Evolutionary conservation across 2,888 invertebrate genomes (phyloP).

Genomic region (Pachydiplax longipennis): DNA sequence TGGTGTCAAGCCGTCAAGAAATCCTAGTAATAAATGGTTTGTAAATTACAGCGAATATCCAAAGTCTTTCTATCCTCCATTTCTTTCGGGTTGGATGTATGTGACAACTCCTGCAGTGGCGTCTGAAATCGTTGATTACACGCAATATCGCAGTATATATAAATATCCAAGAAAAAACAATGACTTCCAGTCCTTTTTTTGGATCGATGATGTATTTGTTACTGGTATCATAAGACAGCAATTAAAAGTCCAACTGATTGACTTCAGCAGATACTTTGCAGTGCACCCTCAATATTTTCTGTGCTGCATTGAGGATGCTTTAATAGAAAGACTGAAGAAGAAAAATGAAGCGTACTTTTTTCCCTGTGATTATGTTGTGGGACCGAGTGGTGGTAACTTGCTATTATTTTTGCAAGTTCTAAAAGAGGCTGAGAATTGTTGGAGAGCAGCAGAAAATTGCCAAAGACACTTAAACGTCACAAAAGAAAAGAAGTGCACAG

Average conservation of each 20-base stretch:
- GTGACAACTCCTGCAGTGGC: constrained; percentile 74
- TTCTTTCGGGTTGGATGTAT: constrained; percentile 86
- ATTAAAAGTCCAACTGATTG: constrained; percentile 65
- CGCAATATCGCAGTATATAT: constrained; percentile 59
- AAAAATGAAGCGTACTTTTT: not conserved
- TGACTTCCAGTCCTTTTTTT: constrained; percentile 71
- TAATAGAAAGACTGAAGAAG: constrained; percentile 61
- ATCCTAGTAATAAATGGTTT: constrained; percentile 80
- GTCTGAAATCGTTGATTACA: constrained; percentile 54
- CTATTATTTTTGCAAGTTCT: constrained; percentile 73
- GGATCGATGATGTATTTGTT: constrained; percentile 90
- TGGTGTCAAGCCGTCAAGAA: constrained; percentile 70
- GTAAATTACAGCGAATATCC: constrained; percentile 73
- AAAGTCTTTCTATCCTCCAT: constrained; percentile 71
- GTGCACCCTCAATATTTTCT: constrained; percentile 75
- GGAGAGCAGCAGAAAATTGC: not conserved
- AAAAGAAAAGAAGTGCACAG: not conserved
- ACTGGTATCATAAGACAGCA: constrained; percentile 78
- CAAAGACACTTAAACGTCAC: not conserved
- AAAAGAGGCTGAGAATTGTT: constrained; percentile 68
- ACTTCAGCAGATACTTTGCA: constrained; percentile 70
- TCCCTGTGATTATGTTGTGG: constrained; percentile 73
- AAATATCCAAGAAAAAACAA: not conserved
- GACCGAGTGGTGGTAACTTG: constrained; percentile 79
- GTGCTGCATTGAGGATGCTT: constrained; percentile 74